Percentiles rank a stretch among this genome's conserved stretches.
Conservation (phyloP, 2,113 vertebrate species). For the Rattus rattus region DNA sequence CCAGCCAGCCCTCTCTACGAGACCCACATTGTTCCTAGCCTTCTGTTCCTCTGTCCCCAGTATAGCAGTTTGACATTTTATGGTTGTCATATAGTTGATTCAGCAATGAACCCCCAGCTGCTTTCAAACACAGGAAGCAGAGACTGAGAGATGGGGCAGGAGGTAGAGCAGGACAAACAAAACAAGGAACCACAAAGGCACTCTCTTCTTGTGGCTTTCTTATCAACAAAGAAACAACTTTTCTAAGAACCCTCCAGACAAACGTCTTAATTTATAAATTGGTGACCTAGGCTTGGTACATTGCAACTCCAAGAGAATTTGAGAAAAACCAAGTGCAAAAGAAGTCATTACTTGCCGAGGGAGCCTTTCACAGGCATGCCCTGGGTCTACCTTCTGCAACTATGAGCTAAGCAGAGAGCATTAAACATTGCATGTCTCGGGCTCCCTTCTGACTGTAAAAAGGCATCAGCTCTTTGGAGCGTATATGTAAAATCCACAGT, state of each 20-base stretch:
- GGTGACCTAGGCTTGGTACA: background rate
- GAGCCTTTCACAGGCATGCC: background rate
- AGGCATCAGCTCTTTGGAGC: background rate
- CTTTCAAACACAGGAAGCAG: background rate
- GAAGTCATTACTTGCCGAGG: background rate
- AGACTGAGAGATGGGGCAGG: background rate
- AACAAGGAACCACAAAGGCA: background rate
- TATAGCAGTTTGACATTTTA: background rate
- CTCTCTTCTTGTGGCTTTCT: background rate
- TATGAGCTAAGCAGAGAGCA: background rate
- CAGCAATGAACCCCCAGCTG: background rate
- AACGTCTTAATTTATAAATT: background rate
- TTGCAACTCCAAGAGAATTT: background rate
- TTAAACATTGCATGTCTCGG: background rate
- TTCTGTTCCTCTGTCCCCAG: background rate
- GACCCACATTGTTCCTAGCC: background rate
- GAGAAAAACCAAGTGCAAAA: background rate
- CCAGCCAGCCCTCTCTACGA: background rate
- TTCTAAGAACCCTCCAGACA: background rate
- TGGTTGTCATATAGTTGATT: too few species aligned
- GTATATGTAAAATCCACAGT: background rate
- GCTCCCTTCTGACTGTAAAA: background rate
- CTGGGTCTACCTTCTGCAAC: background rate
- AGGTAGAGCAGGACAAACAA: background rate
- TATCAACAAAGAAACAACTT: background rate